These are phyloP conservation scores for Tipula helvola DNA, from an alignment of 2,888 invertebrate genomes.

Conservation along the genomic window DNA sequence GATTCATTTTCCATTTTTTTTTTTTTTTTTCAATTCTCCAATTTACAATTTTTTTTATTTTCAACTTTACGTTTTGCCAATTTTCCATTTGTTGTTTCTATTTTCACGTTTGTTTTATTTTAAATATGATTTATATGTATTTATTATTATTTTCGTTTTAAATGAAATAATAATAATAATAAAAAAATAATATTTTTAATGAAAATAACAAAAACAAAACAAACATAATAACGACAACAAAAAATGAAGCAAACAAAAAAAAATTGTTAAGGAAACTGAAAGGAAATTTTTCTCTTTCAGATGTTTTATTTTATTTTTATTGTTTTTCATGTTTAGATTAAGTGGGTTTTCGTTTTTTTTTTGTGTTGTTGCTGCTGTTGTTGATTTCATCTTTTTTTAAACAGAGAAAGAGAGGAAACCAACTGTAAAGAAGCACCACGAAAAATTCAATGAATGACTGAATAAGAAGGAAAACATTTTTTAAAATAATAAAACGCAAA, in stretches of 20 bases:
- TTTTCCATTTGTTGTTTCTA: not conserved
- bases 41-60: not conserved
- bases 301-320: not conserved
- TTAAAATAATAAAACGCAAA: not conserved
- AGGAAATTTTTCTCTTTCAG: not conserved
- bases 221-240: not conserved
- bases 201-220: not conserved
- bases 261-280: not conserved
- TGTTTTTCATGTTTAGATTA: not conserved
- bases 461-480: not conserved
- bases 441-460: not conserved
- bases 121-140: not conserved
- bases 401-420: not conserved
- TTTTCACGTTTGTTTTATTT: not conserved
- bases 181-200: not conserved
- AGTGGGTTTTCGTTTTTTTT: not conserved
- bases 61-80: not conserved
- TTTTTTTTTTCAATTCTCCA: not conserved
- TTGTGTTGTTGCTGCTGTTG: not conserved
- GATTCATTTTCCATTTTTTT: not conserved
- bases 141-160: not conserved
- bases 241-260: not conserved
- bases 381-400: not conserved
- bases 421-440: not conserved
- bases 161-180: not conserved